These are phyloP conservation scores for Hetaerina americana DNA, from an alignment of 1,140 invertebrate species.

Conservation along the genomic window DNA sequence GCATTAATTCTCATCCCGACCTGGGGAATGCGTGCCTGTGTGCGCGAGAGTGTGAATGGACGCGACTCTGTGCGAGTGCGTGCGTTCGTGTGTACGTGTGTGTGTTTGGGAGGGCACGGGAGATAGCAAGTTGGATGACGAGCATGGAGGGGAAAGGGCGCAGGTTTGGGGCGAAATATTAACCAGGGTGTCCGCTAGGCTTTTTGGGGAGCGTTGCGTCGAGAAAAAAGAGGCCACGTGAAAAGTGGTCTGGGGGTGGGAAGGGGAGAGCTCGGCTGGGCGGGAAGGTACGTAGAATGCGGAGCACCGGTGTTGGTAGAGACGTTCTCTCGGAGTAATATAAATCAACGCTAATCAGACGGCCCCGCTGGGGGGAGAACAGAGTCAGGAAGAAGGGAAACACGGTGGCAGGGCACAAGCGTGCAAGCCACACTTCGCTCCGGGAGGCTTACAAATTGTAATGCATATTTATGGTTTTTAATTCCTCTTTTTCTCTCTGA, in stretches of 20 bases:
- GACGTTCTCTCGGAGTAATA: background rate
- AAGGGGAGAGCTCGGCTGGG: background rate
- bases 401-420: background rate
- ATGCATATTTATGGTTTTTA: constrained; percentile 1
- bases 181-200: background rate
- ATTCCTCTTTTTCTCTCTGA: background rate
- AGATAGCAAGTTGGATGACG: no score
- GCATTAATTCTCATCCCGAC: background rate
- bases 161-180: background rate
- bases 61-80: no score
- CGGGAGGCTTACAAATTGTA: background rate
- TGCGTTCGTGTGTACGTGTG: no score
- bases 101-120: no score
- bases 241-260: no score
- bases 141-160: no score
- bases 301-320: no score
- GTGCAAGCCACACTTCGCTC: background rate
- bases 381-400: background rate
- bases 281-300: background rate
- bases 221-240: no score
- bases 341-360: background rate
- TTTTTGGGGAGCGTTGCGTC: no score
- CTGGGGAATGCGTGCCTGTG: no score
- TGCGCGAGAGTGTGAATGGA: no score
- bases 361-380: background rate